These are phyloP conservation scores for Danionella cerebrum DNA, from an alignment of 2,113 vertebrate genomes.

Conservation along the genomic window DNA sequence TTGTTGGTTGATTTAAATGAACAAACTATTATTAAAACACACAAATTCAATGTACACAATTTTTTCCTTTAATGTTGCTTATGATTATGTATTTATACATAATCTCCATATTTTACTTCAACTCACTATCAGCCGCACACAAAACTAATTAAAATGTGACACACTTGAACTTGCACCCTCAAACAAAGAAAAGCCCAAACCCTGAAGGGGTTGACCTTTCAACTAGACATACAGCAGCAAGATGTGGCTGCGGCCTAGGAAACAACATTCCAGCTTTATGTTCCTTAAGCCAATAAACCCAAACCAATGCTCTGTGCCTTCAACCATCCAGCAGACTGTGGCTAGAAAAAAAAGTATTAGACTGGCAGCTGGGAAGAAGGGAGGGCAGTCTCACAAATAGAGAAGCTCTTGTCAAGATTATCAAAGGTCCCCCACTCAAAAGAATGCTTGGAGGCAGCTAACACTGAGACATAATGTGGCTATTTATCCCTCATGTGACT, in stretches of 20 bases:
- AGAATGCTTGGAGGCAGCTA: slow-evolving; percentile 44
- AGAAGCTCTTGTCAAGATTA: slow-evolving; percentile 40
- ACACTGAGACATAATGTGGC: slow-evolving; percentile 30
- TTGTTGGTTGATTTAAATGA: no score
- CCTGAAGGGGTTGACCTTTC: neutral
- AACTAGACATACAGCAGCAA: neutral
- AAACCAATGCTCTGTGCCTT: slow-evolving; percentile 3
- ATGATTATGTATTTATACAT: no score
- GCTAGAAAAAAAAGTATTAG: neutral
- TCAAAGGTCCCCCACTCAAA: slow-evolving; percentile 44
- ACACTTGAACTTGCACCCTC: neutral
- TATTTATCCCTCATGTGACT: slow-evolving; percentile 48
- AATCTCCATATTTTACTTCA: no score
- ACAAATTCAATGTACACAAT: no score
- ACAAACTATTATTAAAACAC: no score
- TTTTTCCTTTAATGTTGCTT: no score
- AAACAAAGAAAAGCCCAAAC: neutral
- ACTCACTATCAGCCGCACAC: no score
- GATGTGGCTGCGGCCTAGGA: neutral
- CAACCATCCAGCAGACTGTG: neutral
- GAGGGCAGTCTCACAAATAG: slow-evolving; percentile 36
- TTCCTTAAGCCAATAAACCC: slow-evolving; percentile 4
- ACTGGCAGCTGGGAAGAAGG: neutral
- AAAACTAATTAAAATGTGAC: no score
- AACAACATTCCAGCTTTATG: slow-evolving; percentile 7